These are phyloP conservation scores for Tetraodon nigroviridis DNA, from an alignment of 2,113 vertebrate species.

Conservation along the genomic window DNA sequence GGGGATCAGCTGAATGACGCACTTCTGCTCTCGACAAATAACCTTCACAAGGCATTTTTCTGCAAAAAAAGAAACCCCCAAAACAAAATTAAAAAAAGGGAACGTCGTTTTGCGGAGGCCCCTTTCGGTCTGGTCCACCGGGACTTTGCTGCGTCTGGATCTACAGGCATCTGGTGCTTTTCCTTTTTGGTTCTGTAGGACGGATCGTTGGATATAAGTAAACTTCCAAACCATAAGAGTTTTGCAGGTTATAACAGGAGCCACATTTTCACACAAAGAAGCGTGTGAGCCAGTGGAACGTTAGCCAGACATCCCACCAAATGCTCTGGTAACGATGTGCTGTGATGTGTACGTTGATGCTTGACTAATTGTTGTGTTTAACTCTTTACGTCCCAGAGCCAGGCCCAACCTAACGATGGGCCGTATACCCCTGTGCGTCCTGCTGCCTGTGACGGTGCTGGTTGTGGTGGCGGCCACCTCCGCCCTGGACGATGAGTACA, in stretches of 20 bases:
- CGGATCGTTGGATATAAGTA: neutral
- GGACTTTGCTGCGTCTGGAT: constrained; percentile 42
- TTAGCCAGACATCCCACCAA: too few species aligned
- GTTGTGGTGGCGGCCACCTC: constrained; percentile 61
- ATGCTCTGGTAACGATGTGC: too few species aligned
- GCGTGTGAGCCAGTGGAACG: too few species aligned
- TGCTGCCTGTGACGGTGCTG: constrained; percentile 73
- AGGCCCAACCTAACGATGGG: constrained; percentile 79
- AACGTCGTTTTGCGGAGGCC: neutral
- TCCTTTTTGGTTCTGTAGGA: neutral
- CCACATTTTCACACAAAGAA: too few species aligned
- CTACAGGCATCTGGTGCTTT: constrained; percentile 3
- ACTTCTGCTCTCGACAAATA: constrained; percentile 7
- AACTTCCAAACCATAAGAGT: too few species aligned
- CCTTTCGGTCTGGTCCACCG: neutral
- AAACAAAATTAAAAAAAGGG: too few species aligned
- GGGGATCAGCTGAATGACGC: constrained; percentile 25
- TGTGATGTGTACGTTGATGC: neutral
- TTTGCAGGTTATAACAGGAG: too few species aligned
- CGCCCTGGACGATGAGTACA: constrained; percentile 77
- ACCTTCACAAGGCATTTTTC: neutral
- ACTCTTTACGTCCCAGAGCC: constrained; percentile 63
- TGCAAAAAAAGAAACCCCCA: constrained; percentile 2
- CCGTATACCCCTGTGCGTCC: constrained; percentile 70
- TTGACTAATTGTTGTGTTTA: constrained; percentile 4